Evolutionary conservation across 2,113 vertebrate genomes (phyloP), one percentile per base, ranked within the genome.

Genomic region (Burhinus bistriatus): DNA sequence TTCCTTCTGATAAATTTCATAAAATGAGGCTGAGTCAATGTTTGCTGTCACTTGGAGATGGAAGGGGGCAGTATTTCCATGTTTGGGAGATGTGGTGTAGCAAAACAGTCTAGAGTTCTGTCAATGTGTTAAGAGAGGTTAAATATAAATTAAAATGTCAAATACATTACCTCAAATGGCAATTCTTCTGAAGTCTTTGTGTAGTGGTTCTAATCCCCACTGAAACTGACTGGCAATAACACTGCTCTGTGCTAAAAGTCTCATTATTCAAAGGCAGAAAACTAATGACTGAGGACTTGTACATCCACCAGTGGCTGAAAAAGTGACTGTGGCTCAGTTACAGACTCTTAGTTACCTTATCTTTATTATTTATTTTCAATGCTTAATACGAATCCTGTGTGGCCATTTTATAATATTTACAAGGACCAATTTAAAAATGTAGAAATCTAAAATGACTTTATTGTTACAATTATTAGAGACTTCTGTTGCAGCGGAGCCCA

Each of bases 71-170:
- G 57, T 59, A 44, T 57, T 84, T 78, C 61, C 72, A 75, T 40
- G 85, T 93, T 92, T 91, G 79, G 71, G 90, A 94, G 65, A 49
- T 6, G 49, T 47, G 82, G 78, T 57, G 36, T 78, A 85, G 78
- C 25, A 89, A 78, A 97, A 89, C 32, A 94, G 27, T 62, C 77
- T 19, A 49, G 70, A 86, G 87, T 62, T 94, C 88, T 82, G 81
- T 64, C 93, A 73, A 70, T 93, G 64, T 76, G 84, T 68, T 91
- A 88, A 89, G 89, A 97, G 70, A 93, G 59, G 69, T 93, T 89
- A 96, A 97, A 96, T 45, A 91, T 59, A 82, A 96, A 96, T 97
- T 94, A 96, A 95, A 90, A 97, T 86, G 54, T 85, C 92, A 96
- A 94, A 94, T 78, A 89, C 51, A 76, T 87, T 62, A 81, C 70